phyloP scores from a whole-genome alignment of 2,888 invertebrate genomes.

The Mongoloraphidia duomilia region DNA sequence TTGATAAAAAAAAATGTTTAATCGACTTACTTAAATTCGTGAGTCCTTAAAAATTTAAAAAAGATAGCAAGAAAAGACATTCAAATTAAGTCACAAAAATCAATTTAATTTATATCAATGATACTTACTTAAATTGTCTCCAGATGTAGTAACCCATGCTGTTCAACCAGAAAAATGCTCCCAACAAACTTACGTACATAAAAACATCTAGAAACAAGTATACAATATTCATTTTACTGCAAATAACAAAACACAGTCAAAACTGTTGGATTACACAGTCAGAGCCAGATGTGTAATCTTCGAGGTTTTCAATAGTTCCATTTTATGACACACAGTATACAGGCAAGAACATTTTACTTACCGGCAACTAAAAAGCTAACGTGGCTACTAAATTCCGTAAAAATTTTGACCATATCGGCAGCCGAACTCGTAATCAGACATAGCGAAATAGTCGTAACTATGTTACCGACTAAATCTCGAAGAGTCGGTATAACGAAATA shows the following conservation, averaged over 20 bases:
- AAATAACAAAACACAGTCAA: constrained; percentile 3
- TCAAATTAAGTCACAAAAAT: neutral
- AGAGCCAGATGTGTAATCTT: neutral
- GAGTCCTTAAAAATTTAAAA: neutral
- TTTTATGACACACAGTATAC: neutral
- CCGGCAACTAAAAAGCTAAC: constrained; percentile 68
- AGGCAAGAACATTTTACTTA: constrained; percentile 24
- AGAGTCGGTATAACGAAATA: constrained; percentile 74
- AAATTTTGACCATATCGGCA: constrained; percentile 62
- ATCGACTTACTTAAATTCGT: neutral
- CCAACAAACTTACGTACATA: constrained; percentile 59
- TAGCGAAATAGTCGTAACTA: constrained; percentile 65
- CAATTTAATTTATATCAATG: too few species aligned
- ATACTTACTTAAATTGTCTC: constrained; percentile 64
- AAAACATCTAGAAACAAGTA: constrained; percentile 50
- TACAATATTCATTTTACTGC: constrained; percentile 2
- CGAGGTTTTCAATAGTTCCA: neutral
- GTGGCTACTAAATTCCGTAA: constrained; percentile 67
- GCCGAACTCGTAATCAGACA: constrained; percentile 65
- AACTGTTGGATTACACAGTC: neutral
- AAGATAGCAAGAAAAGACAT: constrained; percentile 2
- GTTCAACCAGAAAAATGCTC: constrained; percentile 77
- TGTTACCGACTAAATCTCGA: constrained; percentile 70
- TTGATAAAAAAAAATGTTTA: neutral
- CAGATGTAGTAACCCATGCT: constrained; percentile 77